Evolutionary conservation across 2,888 invertebrate species (phyloP).

Genomic region (Latrodectus hesperus): DNA sequence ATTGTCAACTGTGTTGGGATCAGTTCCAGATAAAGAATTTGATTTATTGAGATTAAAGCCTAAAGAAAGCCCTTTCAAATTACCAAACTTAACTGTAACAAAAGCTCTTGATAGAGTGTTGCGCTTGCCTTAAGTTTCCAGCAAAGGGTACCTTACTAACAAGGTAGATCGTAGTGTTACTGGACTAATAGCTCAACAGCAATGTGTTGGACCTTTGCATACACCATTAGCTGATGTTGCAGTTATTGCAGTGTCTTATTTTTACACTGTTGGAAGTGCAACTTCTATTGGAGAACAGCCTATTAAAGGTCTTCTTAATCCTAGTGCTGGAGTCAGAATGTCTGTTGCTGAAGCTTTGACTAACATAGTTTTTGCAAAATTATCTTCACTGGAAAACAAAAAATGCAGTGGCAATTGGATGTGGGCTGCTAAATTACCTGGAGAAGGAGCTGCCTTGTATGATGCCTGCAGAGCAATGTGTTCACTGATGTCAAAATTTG

Average conservation of each 20-base stretch:
- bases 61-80: constrained; percentile 75
- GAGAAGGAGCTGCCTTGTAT: too few relatives aligned
- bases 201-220: constrained; percentile 97
- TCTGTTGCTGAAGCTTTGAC: too few relatives aligned
- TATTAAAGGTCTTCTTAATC: too few relatives aligned
- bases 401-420: too few relatives aligned
- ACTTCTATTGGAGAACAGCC: too few relatives aligned
- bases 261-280: constrained; percentile 86
- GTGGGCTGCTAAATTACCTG: too few relatives aligned
- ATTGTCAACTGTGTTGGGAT: too few relatives aligned
- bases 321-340: too few relatives aligned
- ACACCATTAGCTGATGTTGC: constrained; percentile 96
- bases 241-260: constrained; percentile 87
- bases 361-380: too few relatives aligned
- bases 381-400: too few relatives aligned
- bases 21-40: constrained; percentile 87
- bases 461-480: too few relatives aligned
- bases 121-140: constrained; percentile 89
- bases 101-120: constrained; percentile 86
- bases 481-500: too few relatives aligned
- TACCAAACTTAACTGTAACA: constrained; percentile 80
- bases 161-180: constrained; percentile 80
- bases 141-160: constrained; percentile 95
- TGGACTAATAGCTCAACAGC: constrained; percentile 96
- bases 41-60: constrained; percentile 79